These are phyloP conservation scores for Microtus montanus DNA, from an alignment of 2,113 vertebrate genomes.

Conservation along the genomic window DNA sequence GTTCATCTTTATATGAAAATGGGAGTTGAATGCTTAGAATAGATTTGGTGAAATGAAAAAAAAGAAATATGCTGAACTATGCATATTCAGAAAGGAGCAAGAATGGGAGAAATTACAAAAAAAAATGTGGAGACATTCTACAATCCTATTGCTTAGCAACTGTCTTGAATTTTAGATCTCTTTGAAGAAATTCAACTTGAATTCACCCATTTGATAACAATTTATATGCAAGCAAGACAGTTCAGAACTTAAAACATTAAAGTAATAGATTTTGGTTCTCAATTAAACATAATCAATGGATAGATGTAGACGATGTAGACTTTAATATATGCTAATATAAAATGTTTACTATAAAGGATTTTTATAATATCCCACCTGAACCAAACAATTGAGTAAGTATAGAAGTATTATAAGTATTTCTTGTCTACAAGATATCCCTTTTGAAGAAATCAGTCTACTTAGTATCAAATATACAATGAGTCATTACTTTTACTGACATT, in stretches of 20 bases:
- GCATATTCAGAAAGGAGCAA: background rate
- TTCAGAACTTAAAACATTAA: slow-evolving; percentile 28
- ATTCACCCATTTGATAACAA: slow-evolving; percentile 16
- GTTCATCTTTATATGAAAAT: slow-evolving; percentile 28
- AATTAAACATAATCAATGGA: background rate
- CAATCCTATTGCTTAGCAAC: slow-evolving; percentile 44
- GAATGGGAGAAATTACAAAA: background rate
- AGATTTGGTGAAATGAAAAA: slow-evolving; percentile 30
- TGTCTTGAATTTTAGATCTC: background rate
- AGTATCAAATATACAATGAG: background rate
- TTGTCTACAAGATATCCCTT: background rate
- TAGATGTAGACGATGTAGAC: background rate
- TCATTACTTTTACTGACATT: background rate
- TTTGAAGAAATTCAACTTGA: slow-evolving; percentile 45
- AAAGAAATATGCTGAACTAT: slow-evolving; percentile 24
- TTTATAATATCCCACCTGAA: background rate
- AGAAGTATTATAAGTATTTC: background rate
- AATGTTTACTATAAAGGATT: background rate
- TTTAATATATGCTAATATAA: background rate
- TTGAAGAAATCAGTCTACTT: background rate
- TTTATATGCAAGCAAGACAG: background rate
- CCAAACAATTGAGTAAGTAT: background rate
- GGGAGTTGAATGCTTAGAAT: background rate
- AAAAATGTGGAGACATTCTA: background rate
- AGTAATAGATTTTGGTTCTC: background rate